Base-by-base conservation (phyloP, 1,140 invertebrate species). In the Fopius arisanus region DNA sequence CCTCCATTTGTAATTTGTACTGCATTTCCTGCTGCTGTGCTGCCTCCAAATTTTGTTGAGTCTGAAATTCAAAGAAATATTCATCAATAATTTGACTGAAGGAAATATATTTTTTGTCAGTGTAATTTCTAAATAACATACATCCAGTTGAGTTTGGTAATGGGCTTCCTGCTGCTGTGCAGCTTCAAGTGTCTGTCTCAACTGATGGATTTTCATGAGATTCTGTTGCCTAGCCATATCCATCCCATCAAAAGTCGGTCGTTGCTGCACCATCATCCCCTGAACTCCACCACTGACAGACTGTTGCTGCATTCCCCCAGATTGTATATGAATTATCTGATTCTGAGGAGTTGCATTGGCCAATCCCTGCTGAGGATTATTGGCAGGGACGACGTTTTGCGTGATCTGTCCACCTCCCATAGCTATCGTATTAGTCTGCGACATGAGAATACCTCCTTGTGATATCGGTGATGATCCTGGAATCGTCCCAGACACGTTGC, bases 21-120 rank as follows among this genome's bases (percentile, higher is more conserved):
- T 94, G 93, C 86, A 91, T 89, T 81, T 95, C 94, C 80, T 94
- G 93, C 78, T 94, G 93, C 78, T 95, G 94, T 0, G 93, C 93
- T 16, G 92, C 91, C 82, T 94, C 93, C 62, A 95, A 86, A 77
- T 90, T 92, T 84, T 93, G 91, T 81, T 94, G 92, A 75, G 94
- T 87, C 84, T 93, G 89, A 72, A 82, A 59, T 78, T 79, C 67
- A 77, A 51, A 23, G 78, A 40, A 59, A 54, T 62, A 70, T 19
- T 62, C 54, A 70, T 33, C 66, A 29, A 5, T 37, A 37, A 19
- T n/a, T n/a, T n/a, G n/a, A n/a, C n/a, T n/a, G n/a, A n/a, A n/a
- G n/a, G n/a, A n/a, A n/a, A n/a, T n/a, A n/a, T n/a, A n/a, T n/a
- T n/a, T n/a, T n/a, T n/a, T n/a, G n/a, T n/a, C n/a, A n/a, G n/a